Conservation (phyloP, 2,113 vertebrate species). For the Alligator sinensis region DNA sequence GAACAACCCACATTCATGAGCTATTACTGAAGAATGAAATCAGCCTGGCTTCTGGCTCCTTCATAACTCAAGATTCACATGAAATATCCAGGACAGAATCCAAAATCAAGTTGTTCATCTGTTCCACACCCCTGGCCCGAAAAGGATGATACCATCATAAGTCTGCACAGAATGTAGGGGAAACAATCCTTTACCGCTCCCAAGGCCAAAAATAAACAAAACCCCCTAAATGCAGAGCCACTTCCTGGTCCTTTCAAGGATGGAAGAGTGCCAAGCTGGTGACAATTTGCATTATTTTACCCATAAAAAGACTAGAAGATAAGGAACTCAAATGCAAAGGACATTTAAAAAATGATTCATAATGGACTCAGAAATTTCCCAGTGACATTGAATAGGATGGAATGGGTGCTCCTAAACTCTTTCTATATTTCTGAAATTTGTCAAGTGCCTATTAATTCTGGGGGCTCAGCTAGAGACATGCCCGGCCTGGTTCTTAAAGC, state of each 20-base stretch:
- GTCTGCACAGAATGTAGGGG: not conserved
- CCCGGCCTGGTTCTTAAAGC: accelerated
- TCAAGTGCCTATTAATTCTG: accelerated
- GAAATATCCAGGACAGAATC: not conserved
- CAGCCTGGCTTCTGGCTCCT: not conserved
- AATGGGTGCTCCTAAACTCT: not conserved
- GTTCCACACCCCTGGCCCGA: too few species aligned
- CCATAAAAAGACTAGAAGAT: not conserved
- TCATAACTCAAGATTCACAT: not conserved
- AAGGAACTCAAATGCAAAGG: not conserved
- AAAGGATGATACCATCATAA: too few species aligned
- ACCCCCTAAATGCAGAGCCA: not conserved
- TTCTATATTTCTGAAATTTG: not conserved
- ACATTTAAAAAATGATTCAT: not conserved
- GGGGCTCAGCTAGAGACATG: not conserved
- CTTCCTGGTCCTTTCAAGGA: not conserved
- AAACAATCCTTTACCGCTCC: not conserved
- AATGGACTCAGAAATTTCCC: not conserved
- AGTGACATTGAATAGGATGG: not conserved
- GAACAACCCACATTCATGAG: not conserved
- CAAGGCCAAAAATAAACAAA: not conserved
- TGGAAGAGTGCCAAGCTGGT: not conserved
- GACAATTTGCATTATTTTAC: not conserved
- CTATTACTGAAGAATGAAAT: not conserved
- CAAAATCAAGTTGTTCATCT: not conserved